Percentiles rank a stretch among this genome's conserved stretches.
These are phyloP conservation scores for Odontesthes bonariensis DNA, from an alignment of 2,113 vertebrate genomes.

Conservation along the genomic window DNA sequence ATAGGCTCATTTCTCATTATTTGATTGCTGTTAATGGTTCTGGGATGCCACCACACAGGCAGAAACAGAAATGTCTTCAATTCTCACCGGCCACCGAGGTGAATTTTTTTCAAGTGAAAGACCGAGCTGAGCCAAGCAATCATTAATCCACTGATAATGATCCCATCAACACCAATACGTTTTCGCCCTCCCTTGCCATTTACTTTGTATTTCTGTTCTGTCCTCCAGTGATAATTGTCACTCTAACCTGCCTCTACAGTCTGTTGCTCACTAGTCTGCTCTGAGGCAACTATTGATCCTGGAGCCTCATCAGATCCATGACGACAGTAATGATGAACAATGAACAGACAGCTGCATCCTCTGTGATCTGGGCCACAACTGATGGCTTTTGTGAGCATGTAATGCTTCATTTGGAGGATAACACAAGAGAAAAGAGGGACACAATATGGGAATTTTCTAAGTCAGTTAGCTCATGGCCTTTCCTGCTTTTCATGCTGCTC, in stretches of 20 bases:
- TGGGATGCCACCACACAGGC: slow-evolving; percentile 9
- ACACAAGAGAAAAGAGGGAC: slow-evolving; percentile 43
- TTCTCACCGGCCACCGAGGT: background rate
- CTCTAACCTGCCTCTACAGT: slow-evolving; percentile 61
- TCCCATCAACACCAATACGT: slow-evolving; percentile 51
- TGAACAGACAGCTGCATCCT: slow-evolving; percentile 74
- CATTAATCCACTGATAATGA: slow-evolving; percentile 63
- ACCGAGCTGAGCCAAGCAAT: slow-evolving; percentile 20
- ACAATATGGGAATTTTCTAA: slow-evolving; percentile 61
- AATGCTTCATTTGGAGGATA: slow-evolving; percentile 67
- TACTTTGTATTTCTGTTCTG: slow-evolving; percentile 56
- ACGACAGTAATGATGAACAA: slow-evolving; percentile 81
- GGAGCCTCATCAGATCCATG: slow-evolving; percentile 74
- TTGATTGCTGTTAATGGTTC: slow-evolving; percentile 31
- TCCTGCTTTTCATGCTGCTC: slow-evolving; percentile 25
- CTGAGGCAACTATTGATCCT: slow-evolving; percentile 77
- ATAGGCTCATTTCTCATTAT: slow-evolving; percentile 18
- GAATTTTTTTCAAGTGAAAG: slow-evolving; percentile 27
- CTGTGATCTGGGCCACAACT: slow-evolving; percentile 64
- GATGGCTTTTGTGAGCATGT: slow-evolving; percentile 62
- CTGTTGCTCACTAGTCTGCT: slow-evolving; percentile 68
- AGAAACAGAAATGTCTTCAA: background rate
- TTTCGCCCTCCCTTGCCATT: slow-evolving; percentile 6
- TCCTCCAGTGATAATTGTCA: slow-evolving; percentile 68
- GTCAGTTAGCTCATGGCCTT: slow-evolving; percentile 41